phyloP scores from a whole-genome alignment of 30 jellyfish, hydroid and myxozoan genomes.

The Chrysaora quinquecirrha region DNA sequence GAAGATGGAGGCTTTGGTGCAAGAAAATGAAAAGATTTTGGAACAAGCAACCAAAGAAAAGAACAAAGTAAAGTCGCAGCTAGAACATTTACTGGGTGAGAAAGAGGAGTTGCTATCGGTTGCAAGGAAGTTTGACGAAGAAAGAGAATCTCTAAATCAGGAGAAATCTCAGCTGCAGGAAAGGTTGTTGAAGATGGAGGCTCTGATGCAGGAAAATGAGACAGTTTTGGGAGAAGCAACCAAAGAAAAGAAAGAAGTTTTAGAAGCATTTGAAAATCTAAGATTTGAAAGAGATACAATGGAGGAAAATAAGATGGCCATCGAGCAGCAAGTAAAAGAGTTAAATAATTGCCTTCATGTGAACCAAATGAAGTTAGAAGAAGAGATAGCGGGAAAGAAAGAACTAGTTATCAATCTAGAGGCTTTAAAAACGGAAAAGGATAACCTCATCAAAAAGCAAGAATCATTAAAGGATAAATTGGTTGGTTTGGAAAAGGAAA shows the following conservation, averaged over 20 bases:
- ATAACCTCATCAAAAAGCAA: neutral
- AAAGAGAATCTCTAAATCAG: too few species aligned
- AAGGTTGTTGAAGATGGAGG: neutral
- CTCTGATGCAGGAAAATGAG: neutral
- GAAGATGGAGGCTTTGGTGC: too few species aligned
- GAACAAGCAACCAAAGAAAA: too few species aligned
- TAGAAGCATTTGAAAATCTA: neutral
- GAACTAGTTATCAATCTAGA: neutral
- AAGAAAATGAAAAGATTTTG: too few species aligned
- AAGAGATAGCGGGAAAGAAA: slow-evolving; percentile 3
- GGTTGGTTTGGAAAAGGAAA: neutral
- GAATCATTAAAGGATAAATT: slow-evolving; percentile 25
- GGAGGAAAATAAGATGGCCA: neutral
- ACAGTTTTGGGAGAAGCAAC: neutral
- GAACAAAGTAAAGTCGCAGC: too few species aligned
- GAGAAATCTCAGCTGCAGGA: too few species aligned
- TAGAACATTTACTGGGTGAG: too few species aligned
- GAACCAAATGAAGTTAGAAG: neutral
- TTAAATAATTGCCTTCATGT: too few species aligned
- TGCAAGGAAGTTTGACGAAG: too few species aligned
- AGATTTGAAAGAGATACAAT: neutral
- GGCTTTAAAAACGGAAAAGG: slow-evolving; percentile 20
- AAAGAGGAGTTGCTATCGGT: too few species aligned
- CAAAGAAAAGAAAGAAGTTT: too few species aligned
- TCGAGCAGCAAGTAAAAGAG: neutral